Base-by-base conservation (phyloP, 1,140 invertebrate species). In the Eurytemora carolleeae region DNA sequence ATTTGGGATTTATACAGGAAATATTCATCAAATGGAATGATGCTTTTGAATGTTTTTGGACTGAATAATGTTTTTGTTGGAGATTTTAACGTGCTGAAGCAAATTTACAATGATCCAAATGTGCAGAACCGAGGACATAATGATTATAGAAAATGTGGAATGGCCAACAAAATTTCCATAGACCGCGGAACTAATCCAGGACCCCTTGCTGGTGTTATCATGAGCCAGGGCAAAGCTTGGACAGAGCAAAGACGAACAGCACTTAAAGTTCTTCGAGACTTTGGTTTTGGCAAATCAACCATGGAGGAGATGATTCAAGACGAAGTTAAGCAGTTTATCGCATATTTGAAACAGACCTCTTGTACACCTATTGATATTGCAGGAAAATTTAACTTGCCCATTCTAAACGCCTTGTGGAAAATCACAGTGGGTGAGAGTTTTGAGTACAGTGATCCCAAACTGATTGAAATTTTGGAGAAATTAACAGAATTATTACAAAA, bases 401-500 rank as follows among this genome's bases (percentile, higher is more conserved):
- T 88, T 24, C 70, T 90, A 15, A 94, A 93, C 66, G 85, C 85
- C 0, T 71, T 93, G 0, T 92, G 87, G 84, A 80, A 76, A 58
- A 86, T 92, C 81, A 79, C 91, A 72, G 85, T 87, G 59, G 85
- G 87, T 1, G 79, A 78, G 66, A 70, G 80, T 67, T 80, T 77
- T 16, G 65, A 68, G 2, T 70, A 74, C 61, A 65, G 76, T 59
- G 75, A 82, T 67, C 68, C 72, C 1, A 78, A 84, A 66, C 72
- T 87, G 59, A 76, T 76, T 26, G 70, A 79, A 20, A 70, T 88
- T 0, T 80, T 87, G 71, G 71, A 71, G 54, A 77, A 85, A 17
- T 71, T 87, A 3, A 79, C 78, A 15, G 80, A 82, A 15, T 80
- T 88, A 57, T 74, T 77, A 24, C 78, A 80, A n/a, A n/a, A 44